phyloP scores from a whole-genome alignment of 2,888 invertebrate genomes.

The Calameuta filiformis region DNA sequence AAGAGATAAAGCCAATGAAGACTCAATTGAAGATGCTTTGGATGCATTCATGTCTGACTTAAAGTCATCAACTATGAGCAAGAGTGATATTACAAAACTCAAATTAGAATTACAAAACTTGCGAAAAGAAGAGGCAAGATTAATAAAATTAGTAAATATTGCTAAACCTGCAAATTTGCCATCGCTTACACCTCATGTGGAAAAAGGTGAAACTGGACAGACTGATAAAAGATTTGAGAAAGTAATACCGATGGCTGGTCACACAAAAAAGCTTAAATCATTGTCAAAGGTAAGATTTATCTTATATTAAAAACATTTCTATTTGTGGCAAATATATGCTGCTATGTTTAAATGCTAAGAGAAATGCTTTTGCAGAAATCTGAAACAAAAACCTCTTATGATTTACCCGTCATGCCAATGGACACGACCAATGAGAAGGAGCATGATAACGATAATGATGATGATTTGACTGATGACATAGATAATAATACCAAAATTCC shows the following conservation, averaged over 20 bases:
- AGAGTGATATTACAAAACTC: slow-evolving; percentile 73
- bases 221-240: slow-evolving; percentile 16
- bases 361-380: slow-evolving; percentile 5
- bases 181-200: slow-evolving; percentile 60
- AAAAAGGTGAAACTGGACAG: slow-evolving; percentile 24
- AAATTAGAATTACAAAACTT: slow-evolving; percentile 77
- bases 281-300: neutral
- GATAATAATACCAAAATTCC: slow-evolving; percentile 35
- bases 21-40: slow-evolving; percentile 76
- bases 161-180: slow-evolving; percentile 77
- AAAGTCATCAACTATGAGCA: slow-evolving; percentile 66
- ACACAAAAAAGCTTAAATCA: slow-evolving; percentile 1
- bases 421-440: neutral
- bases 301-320: neutral
- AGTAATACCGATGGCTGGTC: slow-evolving; percentile 10
- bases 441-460: slow-evolving; percentile 15
- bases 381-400: neutral
- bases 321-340: neutral
- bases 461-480: slow-evolving; percentile 25
- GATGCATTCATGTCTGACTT: slow-evolving; percentile 86
- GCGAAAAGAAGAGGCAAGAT: slow-evolving; percentile 75
- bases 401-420: neutral
- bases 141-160: slow-evolving; percentile 79
- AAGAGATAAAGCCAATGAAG: slow-evolving; percentile 44
- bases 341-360: slow-evolving; percentile 8